Evolutionary conservation across 2,113 vertebrate species (phyloP).

Genomic region (Lepisosteus osseus): DNA sequence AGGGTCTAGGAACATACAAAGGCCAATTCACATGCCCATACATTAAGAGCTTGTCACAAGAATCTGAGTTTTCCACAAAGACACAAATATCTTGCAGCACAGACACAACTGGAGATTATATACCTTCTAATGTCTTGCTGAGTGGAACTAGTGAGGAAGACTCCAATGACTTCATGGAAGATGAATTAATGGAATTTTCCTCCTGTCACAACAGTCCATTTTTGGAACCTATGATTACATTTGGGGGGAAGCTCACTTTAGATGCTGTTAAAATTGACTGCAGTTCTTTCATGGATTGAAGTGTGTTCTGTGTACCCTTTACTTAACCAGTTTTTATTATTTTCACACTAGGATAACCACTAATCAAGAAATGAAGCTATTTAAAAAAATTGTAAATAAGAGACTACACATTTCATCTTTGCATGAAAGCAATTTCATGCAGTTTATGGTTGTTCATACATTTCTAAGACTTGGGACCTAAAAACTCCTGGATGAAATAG

Average conservation of each 20-base stretch:
- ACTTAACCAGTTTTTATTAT: too few relatives aligned
- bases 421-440: too few relatives aligned
- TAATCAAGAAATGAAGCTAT: too few relatives aligned
- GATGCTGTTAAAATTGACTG: constrained; percentile 65
- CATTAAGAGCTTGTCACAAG: constrained; percentile 63
- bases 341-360: too few relatives aligned
- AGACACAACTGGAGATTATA: constrained; percentile 50
- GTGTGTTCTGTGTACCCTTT: too few relatives aligned
- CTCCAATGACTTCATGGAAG: constrained; percentile 29
- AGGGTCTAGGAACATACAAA: neutral
- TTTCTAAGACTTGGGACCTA: too few relatives aligned
- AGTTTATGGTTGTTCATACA: too few relatives aligned
- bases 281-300: constrained; percentile 42
- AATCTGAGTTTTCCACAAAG: constrained; percentile 52
- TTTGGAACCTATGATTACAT: constrained; percentile 22
- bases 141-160: constrained; percentile 27
- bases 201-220: constrained; percentile 40
- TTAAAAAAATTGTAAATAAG: too few relatives aligned
- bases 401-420: too few relatives aligned
- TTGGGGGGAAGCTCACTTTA: constrained; percentile 57
- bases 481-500: too few relatives aligned
- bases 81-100: constrained; percentile 53
- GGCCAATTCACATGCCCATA: constrained; percentile 44
- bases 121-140: constrained; percentile 41
- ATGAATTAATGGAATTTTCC: constrained; percentile 36